Conservation (phyloP, 1,140 invertebrate genomes). For the Cylas formicarius region DNA sequence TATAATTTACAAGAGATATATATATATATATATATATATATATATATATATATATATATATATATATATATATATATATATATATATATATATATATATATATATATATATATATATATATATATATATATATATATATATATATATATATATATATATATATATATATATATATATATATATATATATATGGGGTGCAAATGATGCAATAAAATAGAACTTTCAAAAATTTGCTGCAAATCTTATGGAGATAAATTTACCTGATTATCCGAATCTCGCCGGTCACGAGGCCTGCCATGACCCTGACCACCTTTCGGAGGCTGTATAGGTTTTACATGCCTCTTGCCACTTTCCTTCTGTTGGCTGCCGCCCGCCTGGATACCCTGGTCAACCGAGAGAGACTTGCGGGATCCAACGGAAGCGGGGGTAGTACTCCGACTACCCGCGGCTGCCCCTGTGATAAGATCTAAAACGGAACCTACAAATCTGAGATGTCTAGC, state of each 20-base stretch:
- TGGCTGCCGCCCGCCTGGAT: slow-evolving; percentile 50
- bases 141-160: slow-evolving; percentile 6
- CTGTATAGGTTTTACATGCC: slow-evolving; percentile 35
- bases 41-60: slow-evolving; percentile 7
- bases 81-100: slow-evolving; percentile 7
- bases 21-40: slow-evolving; percentile 7
- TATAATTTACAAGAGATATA: slow-evolving; percentile 1
- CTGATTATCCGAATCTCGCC: slow-evolving; percentile 29
- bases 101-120: slow-evolving; percentile 7
- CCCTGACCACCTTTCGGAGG: slow-evolving; percentile 33
- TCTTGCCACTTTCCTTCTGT: slow-evolving; percentile 24
- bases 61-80: slow-evolving; percentile 7
- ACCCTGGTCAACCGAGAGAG: slow-evolving; percentile 75
- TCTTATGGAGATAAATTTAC: slow-evolving; percentile 8
- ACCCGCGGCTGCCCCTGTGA: slow-evolving; percentile 63
- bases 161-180: slow-evolving; percentile 7
- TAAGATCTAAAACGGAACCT: slow-evolving; percentile 67
- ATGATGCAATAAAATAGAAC: too few species aligned
- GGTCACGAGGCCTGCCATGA: slow-evolving; percentile 27
- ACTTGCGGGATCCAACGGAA: slow-evolving; percentile 60
- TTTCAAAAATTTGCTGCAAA: not conserved
- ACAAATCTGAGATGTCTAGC: slow-evolving; percentile 35
- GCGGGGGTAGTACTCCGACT: slow-evolving; percentile 72
- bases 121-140: slow-evolving; percentile 6
- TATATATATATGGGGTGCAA: slow-evolving; percentile 5